Conservation (phyloP, 2,797 vertebrate species). For the Naso thynnoides region DNA sequence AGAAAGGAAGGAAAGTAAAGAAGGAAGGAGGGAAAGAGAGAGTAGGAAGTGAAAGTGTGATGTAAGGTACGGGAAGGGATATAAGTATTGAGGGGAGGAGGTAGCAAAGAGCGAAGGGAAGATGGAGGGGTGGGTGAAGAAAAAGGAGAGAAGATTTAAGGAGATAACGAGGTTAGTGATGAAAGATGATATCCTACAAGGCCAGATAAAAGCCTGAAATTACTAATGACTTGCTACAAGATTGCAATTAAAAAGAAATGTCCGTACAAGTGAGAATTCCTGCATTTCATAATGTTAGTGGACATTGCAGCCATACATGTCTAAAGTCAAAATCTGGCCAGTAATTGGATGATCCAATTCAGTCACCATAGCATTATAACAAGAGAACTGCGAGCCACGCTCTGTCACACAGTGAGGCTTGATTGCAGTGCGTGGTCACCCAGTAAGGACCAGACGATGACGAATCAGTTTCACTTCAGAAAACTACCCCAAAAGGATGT, state of each 20-base stretch:
- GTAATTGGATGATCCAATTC: conserved; percentile 35
- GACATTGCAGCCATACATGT: neutral
- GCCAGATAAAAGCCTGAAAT: conserved; percentile 44
- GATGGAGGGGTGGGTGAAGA: conserved; percentile 3
- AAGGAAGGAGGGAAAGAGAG: conserved; percentile 17
- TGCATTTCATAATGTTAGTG: conserved; percentile 19
- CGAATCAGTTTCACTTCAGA: conserved; percentile 34
- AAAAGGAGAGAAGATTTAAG: conserved; percentile 18
- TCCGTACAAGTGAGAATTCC: neutral
- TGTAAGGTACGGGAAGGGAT: conserved; percentile 36
- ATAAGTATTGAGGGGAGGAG: conserved; percentile 15
- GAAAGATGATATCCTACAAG: conserved; percentile 32
- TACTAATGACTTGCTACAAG: conserved; percentile 9
- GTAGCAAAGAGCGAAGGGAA: conserved; percentile 12
- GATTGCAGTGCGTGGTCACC: conserved; percentile 19
- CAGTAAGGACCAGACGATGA: conserved; percentile 11
- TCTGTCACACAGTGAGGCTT: conserved; percentile 67
- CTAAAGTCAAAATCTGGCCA: conserved; percentile 42
- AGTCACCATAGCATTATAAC: conserved; percentile 1
- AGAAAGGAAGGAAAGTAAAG: conserved; percentile 7
- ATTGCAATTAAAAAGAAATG: neutral
- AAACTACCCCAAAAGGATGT: conserved; percentile 21
- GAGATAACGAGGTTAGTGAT: conserved; percentile 49
- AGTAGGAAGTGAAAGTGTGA: conserved; percentile 61
- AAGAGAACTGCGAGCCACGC: conserved; percentile 35